Evolutionary conservation across 1,140 invertebrate species (phyloP).

Genomic region (Daktulosphaira vitifoliae): DNA sequence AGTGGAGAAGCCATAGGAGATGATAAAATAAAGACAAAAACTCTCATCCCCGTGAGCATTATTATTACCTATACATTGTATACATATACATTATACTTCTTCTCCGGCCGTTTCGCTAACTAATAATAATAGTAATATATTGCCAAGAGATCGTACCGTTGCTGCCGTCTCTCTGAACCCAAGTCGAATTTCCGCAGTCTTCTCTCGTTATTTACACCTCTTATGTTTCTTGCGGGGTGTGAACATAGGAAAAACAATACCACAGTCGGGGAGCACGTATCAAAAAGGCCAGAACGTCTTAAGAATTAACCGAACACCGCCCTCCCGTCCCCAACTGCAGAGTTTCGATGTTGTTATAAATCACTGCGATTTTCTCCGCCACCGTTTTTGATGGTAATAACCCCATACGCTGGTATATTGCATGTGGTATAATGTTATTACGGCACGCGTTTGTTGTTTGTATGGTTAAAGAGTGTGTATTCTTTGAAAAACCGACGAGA

Average conservation of each 20-base stretch:
- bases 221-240: not conserved
- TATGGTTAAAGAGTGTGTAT: no score
- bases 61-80: not conserved
- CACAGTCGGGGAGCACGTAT: constrained; percentile 14
- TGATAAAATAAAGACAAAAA: constrained; percentile 33
- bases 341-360: no score
- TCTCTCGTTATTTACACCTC: constrained; percentile 6
- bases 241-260: constrained; percentile 11
- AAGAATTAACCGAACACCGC: constrained; percentile 11
- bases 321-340: no score
- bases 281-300: not conserved
- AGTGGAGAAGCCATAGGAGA: constrained; percentile 16
- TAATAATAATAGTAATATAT: constrained; percentile 31
- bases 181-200: constrained; percentile 12
- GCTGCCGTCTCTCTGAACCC: not conserved
- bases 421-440: no score
- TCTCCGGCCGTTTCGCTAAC: constrained; percentile 14
- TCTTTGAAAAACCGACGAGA: no score
- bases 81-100: not conserved
- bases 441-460: no score
- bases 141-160: not conserved
- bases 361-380: no score
- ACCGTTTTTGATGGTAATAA: no score
- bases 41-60: not conserved
- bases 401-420: no score